Evolutionary conservation across 2,888 invertebrate species (phyloP).

Genomic region (Pomacea canaliculata): DNA sequence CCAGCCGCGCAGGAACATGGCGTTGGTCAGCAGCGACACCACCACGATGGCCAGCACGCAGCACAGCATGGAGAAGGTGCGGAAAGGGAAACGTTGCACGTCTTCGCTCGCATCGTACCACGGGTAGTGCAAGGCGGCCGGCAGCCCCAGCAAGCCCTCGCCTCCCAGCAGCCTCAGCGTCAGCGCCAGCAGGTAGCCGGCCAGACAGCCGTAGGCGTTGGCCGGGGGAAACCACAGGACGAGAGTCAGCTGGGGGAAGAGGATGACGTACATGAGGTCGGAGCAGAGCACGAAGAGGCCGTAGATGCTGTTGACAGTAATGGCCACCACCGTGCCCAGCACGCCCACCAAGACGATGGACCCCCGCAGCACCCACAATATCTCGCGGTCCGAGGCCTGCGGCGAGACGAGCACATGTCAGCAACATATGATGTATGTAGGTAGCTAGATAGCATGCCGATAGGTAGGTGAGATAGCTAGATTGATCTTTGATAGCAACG

Average conservation of each 20-base stretch:
- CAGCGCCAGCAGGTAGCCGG: slow-evolving; percentile 78
- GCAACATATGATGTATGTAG: too few relatives aligned
- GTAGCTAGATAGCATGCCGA: too few relatives aligned
- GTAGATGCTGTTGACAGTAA: slow-evolving; percentile 43
- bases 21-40: slow-evolving; percentile 37
- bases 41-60: slow-evolving; percentile 31
- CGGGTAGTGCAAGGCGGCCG: slow-evolving; percentile 39
- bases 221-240: slow-evolving; percentile 41
- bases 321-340: slow-evolving; percentile 42
- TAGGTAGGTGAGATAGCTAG: too few relatives aligned
- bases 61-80: slow-evolving; percentile 43
- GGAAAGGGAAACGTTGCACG: slow-evolving; percentile 44
- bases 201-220: slow-evolving; percentile 50
- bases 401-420: too few relatives aligned
- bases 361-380: slow-evolving; percentile 47
- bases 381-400: slow-evolving; percentile 47
- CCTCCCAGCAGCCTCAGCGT: slow-evolving; percentile 85
- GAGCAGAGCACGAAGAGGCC: slow-evolving; percentile 50
- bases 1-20: slow-evolving; percentile 33
- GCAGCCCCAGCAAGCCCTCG: slow-evolving; percentile 81
- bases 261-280: slow-evolving; percentile 49
- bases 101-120: slow-evolving; percentile 32
- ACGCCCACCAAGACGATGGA: slow-evolving; percentile 40
- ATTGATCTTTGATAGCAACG: too few relatives aligned
- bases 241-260: slow-evolving; percentile 50